Evolutionary conservation across 2,113 vertebrate species (phyloP), one percentile per base, ranked within the genome.

Genomic region (Platysternon megacephalum): DNA sequence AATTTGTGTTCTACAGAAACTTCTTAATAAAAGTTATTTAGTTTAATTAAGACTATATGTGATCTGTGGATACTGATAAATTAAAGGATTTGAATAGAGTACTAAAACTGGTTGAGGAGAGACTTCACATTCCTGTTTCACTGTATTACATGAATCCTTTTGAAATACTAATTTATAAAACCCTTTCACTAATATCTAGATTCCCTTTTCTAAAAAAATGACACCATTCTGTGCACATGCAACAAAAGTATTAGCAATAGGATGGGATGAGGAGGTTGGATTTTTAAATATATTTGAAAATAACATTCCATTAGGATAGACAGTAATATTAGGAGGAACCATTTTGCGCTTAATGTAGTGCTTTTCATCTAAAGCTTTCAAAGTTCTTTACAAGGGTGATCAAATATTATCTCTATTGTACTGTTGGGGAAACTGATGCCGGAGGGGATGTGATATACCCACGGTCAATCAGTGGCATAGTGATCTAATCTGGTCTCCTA

Each of bases 401-500:
- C 39, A 6, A 72, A 72, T 53, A n/a, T 22, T 49, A 29, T 35
- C 65, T 72, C 51, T 76, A 0, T 48, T 89, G 39, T 22, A 12
- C 72, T 44, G 16, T 6, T 51, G 35, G 52, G 42, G 44, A 76
- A 74, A 24, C 19, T 2, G 5, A 26, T 79, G 82, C 51, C 39
- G 26, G 14, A 46, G 52, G 42, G 14, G 28, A 12, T 32, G 5
- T 65, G 21, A 42, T 39, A 24, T 74, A 42, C 49, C 52, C 39
- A 65, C 13, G 2, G 51, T 80, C 16, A 42, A 3, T 24, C 8
- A 32, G 0, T 74, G 78, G 11, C 9, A 44, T 24, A 5, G 9
- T 48, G 29, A 14, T 44, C 22, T 82, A 52, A 0, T 65, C 0
- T 0, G 21, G 4, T 86, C 8, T 24, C 28, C 72, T 76, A 0